Base-by-base conservation (phyloP, 2,113 vertebrate genomes). In the Leptodactylus fuscus region DNA sequence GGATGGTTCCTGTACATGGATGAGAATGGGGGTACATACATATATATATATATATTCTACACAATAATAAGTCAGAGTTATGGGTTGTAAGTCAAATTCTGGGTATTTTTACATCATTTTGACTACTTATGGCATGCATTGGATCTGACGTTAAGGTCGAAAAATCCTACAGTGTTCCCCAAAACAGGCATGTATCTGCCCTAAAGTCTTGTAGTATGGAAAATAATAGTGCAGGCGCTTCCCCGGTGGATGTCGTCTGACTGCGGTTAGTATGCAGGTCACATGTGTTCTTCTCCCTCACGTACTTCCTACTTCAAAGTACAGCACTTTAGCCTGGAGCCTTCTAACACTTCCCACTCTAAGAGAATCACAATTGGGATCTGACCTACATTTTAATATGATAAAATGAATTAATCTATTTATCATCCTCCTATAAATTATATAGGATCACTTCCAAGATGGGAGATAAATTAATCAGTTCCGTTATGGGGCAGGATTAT, bases 321-420 rank as follows among this genome's bases (percentile, higher is more conserved):
- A 34, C 49, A 41, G 32, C 67, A 73, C 34, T 83, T 83, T 55
- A 58, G 81, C 81, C 81, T 55, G 13, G 32, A 74, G 81, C 49
- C 49, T 58, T 74, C 32, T 73, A 58, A 5, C 49, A 18, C 48
- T 58, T 83, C 62, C 48, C 69, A 51, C 34, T 55, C 69, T 27
- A 16, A 38, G 69, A 58, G 81, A 83, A 83, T 83, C 81, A 58
- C 81, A 74, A 83, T 83, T 83, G 49, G 69, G 81, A 83, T 83
- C 69, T 83, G 81, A 83, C 81, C 81, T 83, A 83, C 49, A 83
- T 83, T 60, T 58, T 58, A 44, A 58, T 83, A 83, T 83, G 32
- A 70, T 83, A 83, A 83, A 73, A 74, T 73, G 13, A 83, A 74
- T 83, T 83, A 36, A 73, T 73, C 67, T 70, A 49, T 58, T 44